These are phyloP conservation scores for Erpetoichthys calabaricus DNA, from an alignment of 2,797 vertebrate species.

Conservation along the genomic window DNA sequence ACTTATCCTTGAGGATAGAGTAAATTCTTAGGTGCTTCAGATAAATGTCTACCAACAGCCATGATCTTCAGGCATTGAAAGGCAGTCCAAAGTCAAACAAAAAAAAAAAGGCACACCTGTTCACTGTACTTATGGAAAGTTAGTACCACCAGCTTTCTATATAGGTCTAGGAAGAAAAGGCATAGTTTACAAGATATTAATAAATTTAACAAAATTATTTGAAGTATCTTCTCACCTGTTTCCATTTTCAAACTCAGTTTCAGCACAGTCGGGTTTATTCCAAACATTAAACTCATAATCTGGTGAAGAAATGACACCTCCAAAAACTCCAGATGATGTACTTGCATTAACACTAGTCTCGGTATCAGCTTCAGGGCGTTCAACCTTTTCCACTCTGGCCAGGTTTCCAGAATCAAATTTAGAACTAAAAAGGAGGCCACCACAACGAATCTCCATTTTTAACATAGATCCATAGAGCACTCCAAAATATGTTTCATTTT, in stretches of 20 bases:
- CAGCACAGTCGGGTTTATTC: slow-evolving; percentile 82
- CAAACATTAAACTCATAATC: slow-evolving; percentile 89
- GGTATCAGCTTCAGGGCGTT: slow-evolving; percentile 31
- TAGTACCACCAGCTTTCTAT: too few species aligned
- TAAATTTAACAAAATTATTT: not conserved
- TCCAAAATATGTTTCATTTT: slow-evolving; percentile 11
- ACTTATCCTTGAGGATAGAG: too few species aligned
- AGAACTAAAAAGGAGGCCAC: slow-evolving; percentile 81
- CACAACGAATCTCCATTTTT: slow-evolving; percentile 78
- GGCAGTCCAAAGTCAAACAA: too few species aligned
- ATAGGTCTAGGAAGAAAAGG: not conserved
- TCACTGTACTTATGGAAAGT: too few species aligned
- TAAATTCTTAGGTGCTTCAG: too few species aligned
- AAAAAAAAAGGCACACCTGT: too few species aligned
- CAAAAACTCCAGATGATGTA: slow-evolving; percentile 14
- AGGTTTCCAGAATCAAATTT: slow-evolving; percentile 89
- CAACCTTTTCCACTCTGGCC: slow-evolving; percentile 73
- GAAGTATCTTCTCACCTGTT: slow-evolving; percentile 58
- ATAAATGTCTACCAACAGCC: too few species aligned
- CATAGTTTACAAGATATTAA: not conserved
- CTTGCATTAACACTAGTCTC: slow-evolving; percentile 30
- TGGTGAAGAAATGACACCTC: slow-evolving; percentile 26
- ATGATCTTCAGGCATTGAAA: too few species aligned
- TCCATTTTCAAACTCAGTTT: slow-evolving; percentile 81
- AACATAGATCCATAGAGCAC: slow-evolving; percentile 6